Percentiles rank a stretch among this genome's conserved stretches.
These are phyloP conservation scores for Meiosimyza decipiens DNA, from an alignment of 2,888 invertebrate species.

Conservation along the genomic window DNA sequence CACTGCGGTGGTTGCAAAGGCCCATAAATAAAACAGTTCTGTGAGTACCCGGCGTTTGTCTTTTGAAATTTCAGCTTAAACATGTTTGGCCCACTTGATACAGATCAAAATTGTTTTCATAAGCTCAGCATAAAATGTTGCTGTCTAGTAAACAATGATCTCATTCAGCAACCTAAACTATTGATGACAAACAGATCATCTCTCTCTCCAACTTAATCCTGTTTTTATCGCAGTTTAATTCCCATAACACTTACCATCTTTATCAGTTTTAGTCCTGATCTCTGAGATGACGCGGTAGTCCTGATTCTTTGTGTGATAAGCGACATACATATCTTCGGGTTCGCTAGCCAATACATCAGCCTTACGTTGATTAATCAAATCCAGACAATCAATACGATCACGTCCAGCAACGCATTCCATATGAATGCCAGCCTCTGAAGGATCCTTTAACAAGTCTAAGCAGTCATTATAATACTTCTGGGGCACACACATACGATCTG, in stretches of 20 bases:
- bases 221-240: neutral
- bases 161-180: neutral
- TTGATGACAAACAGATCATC: neutral
- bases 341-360: slow-evolving; percentile 87
- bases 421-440: slow-evolving; percentile 64
- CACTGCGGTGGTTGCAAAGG: too few relatives aligned
- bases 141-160: neutral
- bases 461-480: slow-evolving; percentile 74
- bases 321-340: slow-evolving; percentile 90
- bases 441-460: slow-evolving; percentile 67
- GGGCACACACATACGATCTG: slow-evolving; percentile 83
- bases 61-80: too few relatives aligned
- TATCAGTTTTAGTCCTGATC: slow-evolving; percentile 81
- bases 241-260: slow-evolving; percentile 71
- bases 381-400: slow-evolving; percentile 77
- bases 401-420: slow-evolving; percentile 81
- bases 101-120: neutral
- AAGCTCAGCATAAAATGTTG: neutral
- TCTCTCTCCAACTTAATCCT: neutral
- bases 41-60: too few relatives aligned
- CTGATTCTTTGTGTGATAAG: slow-evolving; percentile 76
- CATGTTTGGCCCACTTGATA: too few relatives aligned
- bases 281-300: slow-evolving; percentile 82
- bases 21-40: too few relatives aligned
- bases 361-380: slow-evolving; percentile 77